A percentile compares a stretch with the other conserved stretches of the same genome.
phyloP scores from a whole-genome alignment of 1,140 invertebrate genomes.

The Proales similis region DNA sequence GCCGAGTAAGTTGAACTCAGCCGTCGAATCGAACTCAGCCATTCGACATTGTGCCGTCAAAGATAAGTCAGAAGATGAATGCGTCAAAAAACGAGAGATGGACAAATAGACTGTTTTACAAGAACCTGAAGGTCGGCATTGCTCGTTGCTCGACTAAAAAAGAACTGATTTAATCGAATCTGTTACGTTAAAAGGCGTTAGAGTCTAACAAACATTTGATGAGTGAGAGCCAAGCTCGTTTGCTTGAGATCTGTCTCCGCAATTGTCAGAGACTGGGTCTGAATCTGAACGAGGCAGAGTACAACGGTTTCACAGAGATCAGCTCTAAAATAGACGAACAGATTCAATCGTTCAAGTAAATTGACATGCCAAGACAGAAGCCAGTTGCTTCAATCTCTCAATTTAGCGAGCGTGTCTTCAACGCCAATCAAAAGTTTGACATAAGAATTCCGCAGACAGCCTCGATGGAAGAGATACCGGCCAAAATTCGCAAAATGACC shows the following conservation, averaged over 20 bases:
- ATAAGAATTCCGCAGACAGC: constrained; percentile 62
- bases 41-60: constrained; percentile 37
- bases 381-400: constrained; percentile 31
- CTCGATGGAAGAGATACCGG: constrained; percentile 66
- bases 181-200: constrained; percentile 50
- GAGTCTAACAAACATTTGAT: constrained; percentile 55
- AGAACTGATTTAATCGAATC: background rate
- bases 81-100: constrained; percentile 47
- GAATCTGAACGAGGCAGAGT: constrained; percentile 52
- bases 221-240: constrained; percentile 62
- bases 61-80: constrained; percentile 48
- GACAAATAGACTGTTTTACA: constrained; percentile 47
- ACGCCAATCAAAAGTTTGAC: constrained; percentile 55
- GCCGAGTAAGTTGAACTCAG: constrained; percentile 40
- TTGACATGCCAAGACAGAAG: constrained; percentile 19
- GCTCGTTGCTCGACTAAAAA: constrained; percentile 3
- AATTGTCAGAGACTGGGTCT: constrained; percentile 75
- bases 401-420: constrained; percentile 38
- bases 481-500: constrained; percentile 62
- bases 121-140: constrained; percentile 45
- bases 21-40: background rate
- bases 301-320: constrained; percentile 44
- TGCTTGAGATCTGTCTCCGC: constrained; percentile 68
- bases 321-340: constrained; percentile 38
- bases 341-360: constrained; percentile 8